Evolutionary conservation across 2,113 vertebrate species (phyloP), one percentile per base, ranked within the genome.

Genomic region (Macquaria ambigua): DNA sequence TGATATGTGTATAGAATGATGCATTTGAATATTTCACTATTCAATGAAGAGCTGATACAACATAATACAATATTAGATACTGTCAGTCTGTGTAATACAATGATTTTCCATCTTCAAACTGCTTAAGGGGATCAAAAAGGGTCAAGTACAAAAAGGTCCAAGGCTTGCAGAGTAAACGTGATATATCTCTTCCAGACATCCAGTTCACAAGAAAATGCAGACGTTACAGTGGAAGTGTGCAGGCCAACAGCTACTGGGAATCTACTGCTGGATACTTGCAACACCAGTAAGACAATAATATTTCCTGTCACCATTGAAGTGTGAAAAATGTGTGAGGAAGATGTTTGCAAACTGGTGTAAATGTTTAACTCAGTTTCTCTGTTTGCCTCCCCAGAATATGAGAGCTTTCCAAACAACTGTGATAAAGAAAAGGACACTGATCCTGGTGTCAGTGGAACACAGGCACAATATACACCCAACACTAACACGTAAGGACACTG

Each of bases 361-460:
- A 46, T n/a, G 7, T 55, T n/a, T 11, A 10, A 37, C 4, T 34
- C 5, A 14, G 9, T 63, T 37, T 63, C 3, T 43, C 34, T 74
- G 16, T 52, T 15, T 63, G 31, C 18, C 25, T 80, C 10, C 69
- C 3, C 66, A 90, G 89, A 79, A 53, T 61, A 48, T 79, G 64
- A 70, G 31, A 48, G 53, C 43, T 74, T 25, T 62, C 8, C 63
- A 8, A 63, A 84, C 23, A 50, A 62, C 37, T 70, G 39, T 10
- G 71, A 81, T 34, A 34, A 34, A 11, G 21, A 72, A 67, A 77
- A 46, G 0, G 63, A 56, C 11, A 9, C 52, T 14, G 70, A 83
- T 55, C 55, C 82, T 48, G 48, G 61, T 66, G 62, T 70, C 61
- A 71, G 67, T 56, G 69, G 39, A 48, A 34, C 28, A 43, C 68